Evolutionary conservation across 1,140 invertebrate species (phyloP).

Genomic region (Saxidomus purpurata): DNA sequence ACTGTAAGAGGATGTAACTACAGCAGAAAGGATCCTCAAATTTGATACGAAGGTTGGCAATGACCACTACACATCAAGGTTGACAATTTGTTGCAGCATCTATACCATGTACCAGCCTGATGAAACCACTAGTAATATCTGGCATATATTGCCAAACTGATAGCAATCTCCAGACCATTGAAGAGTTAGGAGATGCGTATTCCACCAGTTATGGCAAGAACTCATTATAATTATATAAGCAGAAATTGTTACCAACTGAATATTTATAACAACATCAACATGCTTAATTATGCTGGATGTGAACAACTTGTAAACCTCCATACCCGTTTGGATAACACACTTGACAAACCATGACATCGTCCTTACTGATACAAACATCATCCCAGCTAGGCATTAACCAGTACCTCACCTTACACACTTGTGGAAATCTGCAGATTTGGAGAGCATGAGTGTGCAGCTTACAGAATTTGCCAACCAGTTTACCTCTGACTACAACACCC

Average conservation of each 20-base stretch:
- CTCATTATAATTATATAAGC: too few relatives aligned
- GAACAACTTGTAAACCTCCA: not conserved
- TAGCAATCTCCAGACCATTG: not conserved
- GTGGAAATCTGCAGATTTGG: not conserved
- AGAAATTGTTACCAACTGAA: too few relatives aligned
- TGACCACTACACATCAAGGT: too few relatives aligned
- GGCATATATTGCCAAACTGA: not conserved
- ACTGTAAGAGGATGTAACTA: too few relatives aligned
- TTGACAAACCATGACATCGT: constrained; percentile 43
- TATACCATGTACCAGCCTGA: not conserved
- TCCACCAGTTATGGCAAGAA: too few relatives aligned
- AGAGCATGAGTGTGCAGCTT: not conserved
- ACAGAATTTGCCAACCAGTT: not conserved
- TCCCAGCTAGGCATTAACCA: not conserved
- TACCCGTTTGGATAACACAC: not conserved
- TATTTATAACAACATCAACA: too few relatives aligned
- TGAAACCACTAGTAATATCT: not conserved
- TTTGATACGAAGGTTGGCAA: too few relatives aligned
- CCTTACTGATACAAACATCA: constrained; percentile 10
- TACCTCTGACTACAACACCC: not conserved
- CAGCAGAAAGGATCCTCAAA: too few relatives aligned
- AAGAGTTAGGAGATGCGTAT: too few relatives aligned
- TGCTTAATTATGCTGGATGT: not conserved
- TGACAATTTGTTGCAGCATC: not conserved
- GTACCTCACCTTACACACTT: not conserved